These are phyloP conservation scores for Notodonta ziczac DNA, from an alignment of 2,888 invertebrate genomes.

Conservation along the genomic window DNA sequence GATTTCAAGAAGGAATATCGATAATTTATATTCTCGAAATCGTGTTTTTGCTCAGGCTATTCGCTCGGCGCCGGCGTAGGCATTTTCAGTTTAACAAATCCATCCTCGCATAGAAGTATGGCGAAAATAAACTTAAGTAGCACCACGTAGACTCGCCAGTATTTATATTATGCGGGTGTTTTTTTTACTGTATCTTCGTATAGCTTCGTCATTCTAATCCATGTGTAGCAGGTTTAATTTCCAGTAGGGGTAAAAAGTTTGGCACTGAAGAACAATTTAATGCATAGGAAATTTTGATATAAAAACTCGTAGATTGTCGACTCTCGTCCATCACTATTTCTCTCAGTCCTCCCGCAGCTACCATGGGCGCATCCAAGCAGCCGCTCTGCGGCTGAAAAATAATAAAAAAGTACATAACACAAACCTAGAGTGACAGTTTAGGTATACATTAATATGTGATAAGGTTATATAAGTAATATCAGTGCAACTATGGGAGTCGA, in stretches of 20 bases:
- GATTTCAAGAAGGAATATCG: constrained; percentile 41
- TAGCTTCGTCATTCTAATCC: too few relatives aligned
- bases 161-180: too few relatives aligned
- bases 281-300: neutral
- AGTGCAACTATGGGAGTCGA: constrained; percentile 69
- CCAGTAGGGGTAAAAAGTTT: too few relatives aligned
- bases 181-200: too few relatives aligned
- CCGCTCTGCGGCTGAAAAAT: constrained; percentile 50
- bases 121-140: too few relatives aligned
- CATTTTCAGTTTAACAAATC: too few relatives aligned
- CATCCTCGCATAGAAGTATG: too few relatives aligned
- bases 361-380: constrained; percentile 59
- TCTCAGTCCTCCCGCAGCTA: constrained; percentile 45
- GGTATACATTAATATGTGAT: constrained; percentile 47
- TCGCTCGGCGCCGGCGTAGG: too few relatives aligned
- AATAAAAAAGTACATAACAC: constrained; percentile 32
- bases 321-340: constrained; percentile 43
- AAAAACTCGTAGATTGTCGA: neutral
- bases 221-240: too few relatives aligned
- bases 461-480: constrained; percentile 26
- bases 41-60: too few relatives aligned
- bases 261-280: too few relatives aligned
- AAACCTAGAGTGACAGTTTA: constrained; percentile 30
- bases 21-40: constrained; percentile 12
- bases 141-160: too few relatives aligned